Conservation (phyloP, 2,888 invertebrate genomes). For the Siphlonurus alternatus region DNA sequence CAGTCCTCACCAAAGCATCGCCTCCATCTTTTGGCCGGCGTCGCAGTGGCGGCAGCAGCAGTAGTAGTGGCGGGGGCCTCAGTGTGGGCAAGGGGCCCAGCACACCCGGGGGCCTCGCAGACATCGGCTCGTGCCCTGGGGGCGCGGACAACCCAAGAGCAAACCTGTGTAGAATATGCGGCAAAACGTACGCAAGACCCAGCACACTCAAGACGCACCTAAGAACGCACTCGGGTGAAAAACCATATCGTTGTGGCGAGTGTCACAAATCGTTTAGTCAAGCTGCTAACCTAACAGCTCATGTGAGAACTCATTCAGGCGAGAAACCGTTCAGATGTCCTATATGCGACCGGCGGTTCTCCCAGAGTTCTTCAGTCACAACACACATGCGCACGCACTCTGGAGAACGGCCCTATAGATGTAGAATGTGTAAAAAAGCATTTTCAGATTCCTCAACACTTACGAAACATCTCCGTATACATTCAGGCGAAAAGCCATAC, state of each 20-base stretch:
- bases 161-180: conserved; percentile 86
- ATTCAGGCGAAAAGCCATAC: conserved; percentile 89
- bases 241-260: conserved; percentile 79
- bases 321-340: conserved; percentile 98
- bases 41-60: conserved; percentile 7
- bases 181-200: conserved; percentile 91
- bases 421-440: conserved; percentile 92
- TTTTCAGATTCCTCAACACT: conserved; percentile 97
- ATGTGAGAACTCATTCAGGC: conserved; percentile 88
- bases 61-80: conserved; percentile 9
- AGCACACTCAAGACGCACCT: conserved; percentile 95
- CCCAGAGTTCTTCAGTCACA: conserved; percentile 85
- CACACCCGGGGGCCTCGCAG: conserved; percentile 21
- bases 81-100: neutral
- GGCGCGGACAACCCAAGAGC: conserved; percentile 51
- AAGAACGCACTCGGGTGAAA: conserved; percentile 89
- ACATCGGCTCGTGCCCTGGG: conserved; percentile 31
- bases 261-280: conserved; percentile 96
- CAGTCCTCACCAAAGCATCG: conserved; percentile 30
- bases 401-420: conserved; percentile 92
- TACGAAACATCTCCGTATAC: conserved; percentile 88
- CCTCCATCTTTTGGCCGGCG: neutral
- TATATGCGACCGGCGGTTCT: conserved; percentile 91
- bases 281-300: conserved; percentile 95
- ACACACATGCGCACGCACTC: conserved; percentile 99